Base-by-base conservation (phyloP, 2,888 invertebrate species). In the Catonia carolina region DNA sequence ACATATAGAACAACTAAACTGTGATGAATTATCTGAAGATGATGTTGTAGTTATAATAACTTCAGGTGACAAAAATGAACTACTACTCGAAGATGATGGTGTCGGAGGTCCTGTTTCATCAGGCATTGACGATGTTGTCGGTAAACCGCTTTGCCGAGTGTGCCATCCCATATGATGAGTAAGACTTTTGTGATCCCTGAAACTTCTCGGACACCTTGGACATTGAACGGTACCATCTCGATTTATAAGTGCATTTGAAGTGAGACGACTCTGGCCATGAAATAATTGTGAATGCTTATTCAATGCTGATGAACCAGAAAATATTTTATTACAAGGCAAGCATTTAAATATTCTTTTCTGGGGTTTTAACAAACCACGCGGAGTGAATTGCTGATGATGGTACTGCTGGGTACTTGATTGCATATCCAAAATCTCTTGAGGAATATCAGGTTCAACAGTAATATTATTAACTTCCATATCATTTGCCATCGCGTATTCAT, bases 121-220 rank as follows among this genome's bases (percentile, higher is more conserved):
- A n/a, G n/a, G n/a, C n/a, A n/a, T n/a, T n/a, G n/a, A n/a, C n/a
- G n/a, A n/a, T 10, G 12, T 10, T 6, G 37, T 6, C 12, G 4
- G n/a, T 42, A 23, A 18, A 42, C 23, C 42, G 2, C 23, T 20
- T 5, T 12, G n/a, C 5, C 42, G 14, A 8, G 42, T 42, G 20
- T 42, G 42, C 42, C 42, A 42, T 7, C 42, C 42, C 42, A 42
- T 42, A 20, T 42, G 42, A 18, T 42, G 42, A 4, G 42, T 23
- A 17, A 42, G n/a, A 42, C 42, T 20, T 42, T 42, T 42, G n/a
- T 42, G 42, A 23, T 42, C 42, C 10, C 23, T 42, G 8, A 42
- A 42, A 18, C 22, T 22, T 2, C 42, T 17, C 1, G 42, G 42
- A 42, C 42, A 42, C 20, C 20, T 42, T 1, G 42, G 42, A 18